Evolutionary conservation across 1,140 invertebrate genomes (phyloP).

Genomic region (Gonioctena quinquepunctata): DNA sequence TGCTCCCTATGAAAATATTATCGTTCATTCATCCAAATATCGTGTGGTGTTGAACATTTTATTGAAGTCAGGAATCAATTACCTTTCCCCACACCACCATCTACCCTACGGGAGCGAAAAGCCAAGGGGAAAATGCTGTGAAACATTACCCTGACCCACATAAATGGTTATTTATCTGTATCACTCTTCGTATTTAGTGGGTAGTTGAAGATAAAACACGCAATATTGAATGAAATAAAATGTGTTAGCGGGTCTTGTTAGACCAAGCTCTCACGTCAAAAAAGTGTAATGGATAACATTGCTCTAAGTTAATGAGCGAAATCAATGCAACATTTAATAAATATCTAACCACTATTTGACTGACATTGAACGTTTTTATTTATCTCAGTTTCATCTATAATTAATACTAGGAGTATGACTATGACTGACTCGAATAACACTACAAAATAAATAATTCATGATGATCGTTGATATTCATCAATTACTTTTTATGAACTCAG

Average conservation of each 20-base stretch:
- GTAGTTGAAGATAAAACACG: not conserved
- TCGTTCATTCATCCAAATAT: not conserved
- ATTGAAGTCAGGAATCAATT: not conserved
- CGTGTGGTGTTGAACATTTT: not conserved
- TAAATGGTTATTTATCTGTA: slow-evolving; percentile 5
- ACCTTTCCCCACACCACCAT: not conserved
- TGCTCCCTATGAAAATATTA: not conserved
- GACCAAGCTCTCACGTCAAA: too few relatives aligned
- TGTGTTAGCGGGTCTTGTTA: not conserved
- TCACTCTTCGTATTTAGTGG: slow-evolving; percentile 3
- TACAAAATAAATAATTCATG: too few relatives aligned
- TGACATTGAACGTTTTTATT: too few relatives aligned
- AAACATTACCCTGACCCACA: slow-evolving; percentile 7
- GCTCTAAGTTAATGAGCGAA: too few relatives aligned
- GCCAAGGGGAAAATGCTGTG: not conserved
- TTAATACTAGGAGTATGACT: too few relatives aligned
- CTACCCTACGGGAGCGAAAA: not conserved
- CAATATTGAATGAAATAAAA: not conserved
- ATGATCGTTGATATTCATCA: too few relatives aligned
- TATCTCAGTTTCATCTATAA: too few relatives aligned
- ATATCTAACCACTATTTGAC: too few relatives aligned
- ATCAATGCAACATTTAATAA: too few relatives aligned
- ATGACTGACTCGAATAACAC: too few relatives aligned
- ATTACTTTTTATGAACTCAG: too few relatives aligned
- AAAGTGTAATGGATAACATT: too few relatives aligned